Base-by-base conservation (phyloP, 2,113 vertebrate species). In the Lates calcarifer region DNA sequence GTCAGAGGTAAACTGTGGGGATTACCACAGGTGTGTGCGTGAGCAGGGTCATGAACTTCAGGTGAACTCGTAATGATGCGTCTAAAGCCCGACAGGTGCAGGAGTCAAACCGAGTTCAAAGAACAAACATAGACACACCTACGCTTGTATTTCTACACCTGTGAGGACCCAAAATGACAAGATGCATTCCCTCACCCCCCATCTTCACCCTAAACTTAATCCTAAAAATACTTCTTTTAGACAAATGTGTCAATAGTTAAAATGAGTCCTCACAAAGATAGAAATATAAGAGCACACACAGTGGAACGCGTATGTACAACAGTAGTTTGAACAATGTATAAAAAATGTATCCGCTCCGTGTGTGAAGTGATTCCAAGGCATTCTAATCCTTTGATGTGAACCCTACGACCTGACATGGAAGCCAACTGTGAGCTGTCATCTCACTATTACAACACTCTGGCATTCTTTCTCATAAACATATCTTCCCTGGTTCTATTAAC, bases 91-190 rank as follows among this genome's bases (percentile, higher is more conserved):
- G 61, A 82, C 88, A 93, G 89, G 90, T 90, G 88, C 75, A 71
- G 51, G 49, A 85, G 83, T 91, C 87, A 87, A 35, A 41, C 70
- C 0, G 67, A 87, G 88, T 86, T 93, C 83, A 92, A 53, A 66
- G 55, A 85, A 77, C 76, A 77, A 14, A 68, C 74, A 37, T 73
- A 68, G 74, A 35, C 78, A 74, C 68, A 39, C 47, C 5, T 20
- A 17, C 11, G 26, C 26, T 20, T 55, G 12, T 20, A 10, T 66
- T 73, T 61, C 43, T 61, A 6, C 3, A 47, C 61, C 26, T 12
- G 13, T 39, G 66, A 65, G 58, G 74, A 74, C 26, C 26, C 0
- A 2, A 10, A 14, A 5, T 51, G 13, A 60, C 7, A 47, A 15
- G 29, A 64, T 29, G 20, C 61, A 22, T 39, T 7, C 9, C 7